Evolutionary conservation across 1,140 invertebrate genomes (phyloP).

Genomic region (Pachyrhynchus sulphureomaculatus): DNA sequence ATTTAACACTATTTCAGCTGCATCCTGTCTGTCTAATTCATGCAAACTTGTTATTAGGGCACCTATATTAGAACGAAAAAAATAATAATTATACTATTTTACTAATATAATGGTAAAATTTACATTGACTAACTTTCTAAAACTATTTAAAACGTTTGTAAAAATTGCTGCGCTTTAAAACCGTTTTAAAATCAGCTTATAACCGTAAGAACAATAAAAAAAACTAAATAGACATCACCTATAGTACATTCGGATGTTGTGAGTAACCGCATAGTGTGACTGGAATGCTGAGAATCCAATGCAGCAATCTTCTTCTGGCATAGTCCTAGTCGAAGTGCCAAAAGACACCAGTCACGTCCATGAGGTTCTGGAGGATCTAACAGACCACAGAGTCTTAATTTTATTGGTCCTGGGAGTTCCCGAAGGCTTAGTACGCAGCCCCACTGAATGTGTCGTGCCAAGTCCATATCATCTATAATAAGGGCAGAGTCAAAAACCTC

Average conservation of each 20-base stretch:
- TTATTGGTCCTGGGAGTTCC: conserved; percentile 53
- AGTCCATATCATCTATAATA: conserved; percentile 42
- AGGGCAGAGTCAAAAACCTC: background rate
- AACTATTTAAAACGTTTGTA: too few relatives aligned
- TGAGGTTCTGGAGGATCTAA: conserved; percentile 78
- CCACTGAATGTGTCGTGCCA: conserved; percentile 48
- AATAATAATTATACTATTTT: background rate
- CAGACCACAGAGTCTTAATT: conserved; percentile 60
- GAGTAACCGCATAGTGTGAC: conserved; percentile 49
- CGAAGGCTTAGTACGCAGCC: conserved; percentile 49
- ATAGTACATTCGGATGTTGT: conserved; percentile 49
- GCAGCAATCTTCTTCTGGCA: conserved; percentile 50
- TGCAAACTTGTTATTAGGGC: conserved; percentile 46
- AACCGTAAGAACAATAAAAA: background rate
- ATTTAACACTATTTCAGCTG: conserved; percentile 43
- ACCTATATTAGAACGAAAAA: conserved; percentile 35
- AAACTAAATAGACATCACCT: conserved; percentile 37
- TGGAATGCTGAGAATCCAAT: conserved; percentile 47
- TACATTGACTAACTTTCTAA: too few relatives aligned
- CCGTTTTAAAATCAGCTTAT: too few relatives aligned
- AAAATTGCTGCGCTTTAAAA: too few relatives aligned
- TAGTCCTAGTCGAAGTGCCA: conserved; percentile 73
- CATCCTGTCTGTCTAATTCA: conserved; percentile 46
- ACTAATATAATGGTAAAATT: background rate
- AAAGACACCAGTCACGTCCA: conserved; percentile 80